A percentile compares a stretch with the other conserved stretches of the same genome.
Evolutionary conservation across 2,888 invertebrate genomes (phyloP).

Genomic region (Pheosia tremula): DNA sequence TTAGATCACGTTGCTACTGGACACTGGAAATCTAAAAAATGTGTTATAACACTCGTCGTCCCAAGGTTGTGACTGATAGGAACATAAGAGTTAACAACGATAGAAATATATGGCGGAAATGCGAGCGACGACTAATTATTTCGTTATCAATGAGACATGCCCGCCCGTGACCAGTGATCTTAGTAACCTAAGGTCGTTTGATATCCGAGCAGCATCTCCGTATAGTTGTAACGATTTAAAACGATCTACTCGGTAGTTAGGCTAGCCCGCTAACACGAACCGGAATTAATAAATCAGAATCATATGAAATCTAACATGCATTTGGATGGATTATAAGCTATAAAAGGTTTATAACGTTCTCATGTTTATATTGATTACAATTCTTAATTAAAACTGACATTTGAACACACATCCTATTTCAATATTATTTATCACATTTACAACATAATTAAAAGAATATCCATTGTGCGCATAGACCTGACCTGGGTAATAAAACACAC

Average conservation of each 20-base stretch:
- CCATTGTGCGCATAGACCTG: conserved; percentile 1
- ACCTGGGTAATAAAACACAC: conserved; percentile 14
- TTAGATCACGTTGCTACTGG: not conserved
- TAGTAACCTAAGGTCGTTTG: conserved; percentile 51
- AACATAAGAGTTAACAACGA: conserved; percentile 14
- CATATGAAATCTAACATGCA: not conserved
- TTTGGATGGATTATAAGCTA: not conserved
- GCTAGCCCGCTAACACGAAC: not conserved
- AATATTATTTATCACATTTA: conserved; percentile 7
- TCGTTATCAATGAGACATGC: conserved; percentile 44
- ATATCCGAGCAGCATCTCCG: conserved; percentile 34
- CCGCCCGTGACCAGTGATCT: conserved; percentile 53
- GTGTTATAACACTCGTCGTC: not conserved
- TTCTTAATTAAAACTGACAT: not conserved
- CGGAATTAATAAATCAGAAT: not conserved
- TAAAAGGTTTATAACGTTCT: not conserved
- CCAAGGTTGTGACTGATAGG: not conserved
- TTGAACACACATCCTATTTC: not conserved
- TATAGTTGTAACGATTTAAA: not conserved
- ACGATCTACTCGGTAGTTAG: not conserved
- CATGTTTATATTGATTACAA: not conserved
- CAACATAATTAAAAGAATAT: not conserved
- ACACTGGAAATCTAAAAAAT: not conserved
- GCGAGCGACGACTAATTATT: conserved; percentile 37
- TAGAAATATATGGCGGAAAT: conserved; percentile 44